phyloP scores from a whole-genome alignment of 2,797 vertebrate genomes.

The Lagothrix lagotricha region DNA sequence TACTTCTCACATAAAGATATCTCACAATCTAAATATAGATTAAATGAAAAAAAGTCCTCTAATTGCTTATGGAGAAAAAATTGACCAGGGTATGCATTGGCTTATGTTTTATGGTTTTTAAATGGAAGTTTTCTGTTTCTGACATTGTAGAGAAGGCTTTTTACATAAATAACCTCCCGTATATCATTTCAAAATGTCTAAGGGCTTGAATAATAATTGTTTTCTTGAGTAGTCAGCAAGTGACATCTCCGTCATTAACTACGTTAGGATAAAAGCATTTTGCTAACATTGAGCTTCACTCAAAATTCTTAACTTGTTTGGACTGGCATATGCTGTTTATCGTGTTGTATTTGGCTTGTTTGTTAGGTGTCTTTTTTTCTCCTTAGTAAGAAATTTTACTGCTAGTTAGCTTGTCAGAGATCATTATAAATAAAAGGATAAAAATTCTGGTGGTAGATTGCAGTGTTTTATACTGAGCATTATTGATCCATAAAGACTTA shows the following conservation, averaged over 20 bases:
- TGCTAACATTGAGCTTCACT: constrained; percentile 33
- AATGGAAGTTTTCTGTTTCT: constrained; percentile 63
- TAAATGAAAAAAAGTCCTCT: constrained; percentile 43
- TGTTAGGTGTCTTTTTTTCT: constrained; percentile 57
- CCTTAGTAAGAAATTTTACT: constrained; percentile 73
- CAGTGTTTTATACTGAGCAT: constrained; percentile 83
- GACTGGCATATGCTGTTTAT: constrained; percentile 69
- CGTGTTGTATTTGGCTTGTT: constrained; percentile 49
- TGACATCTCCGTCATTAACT: constrained; percentile 75
- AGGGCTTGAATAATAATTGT: constrained; percentile 54
- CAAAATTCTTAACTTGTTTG: constrained; percentile 67
- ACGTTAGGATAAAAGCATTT: constrained; percentile 63
- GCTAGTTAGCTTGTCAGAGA: constrained; percentile 81
- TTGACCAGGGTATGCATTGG: background rate
- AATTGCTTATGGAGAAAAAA: constrained; percentile 45
- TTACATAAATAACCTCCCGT: constrained; percentile 66
- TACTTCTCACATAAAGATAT: constrained; percentile 45
- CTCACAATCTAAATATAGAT: constrained; percentile 52
- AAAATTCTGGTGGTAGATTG: constrained; percentile 84
- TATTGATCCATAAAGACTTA: constrained; percentile 89
- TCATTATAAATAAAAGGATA: constrained; percentile 75
- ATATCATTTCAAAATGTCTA: constrained; percentile 70
- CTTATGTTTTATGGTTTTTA: constrained; percentile 57
- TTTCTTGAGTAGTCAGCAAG: constrained; percentile 71
- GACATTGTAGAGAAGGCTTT: constrained; percentile 62